These are phyloP conservation scores for Sebastes fasciatus DNA, from an alignment of 2,113 vertebrate genomes.

Conservation along the genomic window DNA sequence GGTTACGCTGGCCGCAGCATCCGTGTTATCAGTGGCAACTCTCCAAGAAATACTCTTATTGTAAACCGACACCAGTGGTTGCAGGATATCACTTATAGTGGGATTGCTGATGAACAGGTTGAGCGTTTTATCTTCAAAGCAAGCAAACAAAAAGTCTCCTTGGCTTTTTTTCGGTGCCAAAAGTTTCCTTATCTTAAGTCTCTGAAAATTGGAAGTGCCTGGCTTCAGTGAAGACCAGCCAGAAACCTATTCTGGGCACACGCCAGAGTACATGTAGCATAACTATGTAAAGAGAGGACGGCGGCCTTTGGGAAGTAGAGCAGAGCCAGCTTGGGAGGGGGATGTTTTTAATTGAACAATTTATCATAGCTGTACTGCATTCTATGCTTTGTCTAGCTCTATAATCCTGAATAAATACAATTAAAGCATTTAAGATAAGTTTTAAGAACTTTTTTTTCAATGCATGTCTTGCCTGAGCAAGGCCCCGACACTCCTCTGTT, in stretches of 20 bases:
- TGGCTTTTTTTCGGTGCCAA: background rate
- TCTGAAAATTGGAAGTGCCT: constrained; percentile 18
- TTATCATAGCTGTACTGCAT: constrained; percentile 27
- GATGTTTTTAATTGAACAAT: constrained; percentile 45
- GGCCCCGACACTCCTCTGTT: constrained; percentile 10
- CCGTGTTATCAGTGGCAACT: constrained; percentile 20
- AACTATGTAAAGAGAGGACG: constrained; percentile 25
- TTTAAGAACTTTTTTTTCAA: background rate
- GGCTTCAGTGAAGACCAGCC: constrained; percentile 5
- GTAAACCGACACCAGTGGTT: constrained; percentile 3
- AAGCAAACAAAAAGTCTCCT: background rate
- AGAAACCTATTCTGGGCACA: background rate
- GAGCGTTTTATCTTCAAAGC: constrained; percentile 5
- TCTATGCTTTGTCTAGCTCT: background rate
- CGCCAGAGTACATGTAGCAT: constrained; percentile 17
- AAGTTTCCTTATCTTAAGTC: constrained; percentile 27
- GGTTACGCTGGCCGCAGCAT: constrained; percentile 1
- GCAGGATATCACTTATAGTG: background rate
- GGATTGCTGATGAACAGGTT: background rate
- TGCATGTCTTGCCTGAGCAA: background rate
- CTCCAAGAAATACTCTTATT: constrained; percentile 19
- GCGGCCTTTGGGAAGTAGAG: constrained; percentile 7
- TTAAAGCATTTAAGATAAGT: constrained; percentile 21
- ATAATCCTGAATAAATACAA: constrained; percentile 29
- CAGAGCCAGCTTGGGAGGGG: background rate